Evolutionary conservation across 2,888 invertebrate genomes (phyloP).

Genomic region (Callosobruchus maculatus): DNA sequence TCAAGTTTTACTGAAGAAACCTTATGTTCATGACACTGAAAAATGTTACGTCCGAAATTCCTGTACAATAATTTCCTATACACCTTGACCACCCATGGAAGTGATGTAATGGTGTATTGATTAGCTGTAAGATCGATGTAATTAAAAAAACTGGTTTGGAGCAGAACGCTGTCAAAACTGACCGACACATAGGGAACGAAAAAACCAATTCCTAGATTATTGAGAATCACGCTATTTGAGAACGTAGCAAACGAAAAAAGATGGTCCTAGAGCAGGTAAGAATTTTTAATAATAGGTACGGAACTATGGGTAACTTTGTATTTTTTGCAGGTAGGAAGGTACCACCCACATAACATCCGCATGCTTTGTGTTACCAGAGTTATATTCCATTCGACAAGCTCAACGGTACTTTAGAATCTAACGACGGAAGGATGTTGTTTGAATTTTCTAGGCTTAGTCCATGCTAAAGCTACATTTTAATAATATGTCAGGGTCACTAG

Average conservation of each 20-base stretch:
- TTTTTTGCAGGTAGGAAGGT: neutral
- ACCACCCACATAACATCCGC: neutral
- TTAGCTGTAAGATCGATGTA: neutral
- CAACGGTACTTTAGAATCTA: no score
- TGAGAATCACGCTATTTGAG: neutral
- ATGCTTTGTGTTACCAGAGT: neutral
- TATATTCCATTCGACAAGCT: no score
- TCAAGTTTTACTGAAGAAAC: no score
- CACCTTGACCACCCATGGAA: neutral
- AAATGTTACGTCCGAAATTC: neutral
- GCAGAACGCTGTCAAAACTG: neutral
- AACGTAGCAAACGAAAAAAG: neutral
- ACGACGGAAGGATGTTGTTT: no score
- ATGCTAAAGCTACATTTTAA: no score
- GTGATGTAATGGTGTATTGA: neutral
- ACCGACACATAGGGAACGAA: neutral
- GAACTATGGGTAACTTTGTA: neutral
- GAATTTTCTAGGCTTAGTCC: no score
- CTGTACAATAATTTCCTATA: neutral
- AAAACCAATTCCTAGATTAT: neutral
- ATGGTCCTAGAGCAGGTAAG: neutral
- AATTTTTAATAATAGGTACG: neutral
- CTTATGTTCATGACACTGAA: neutral
- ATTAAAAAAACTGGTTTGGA: neutral
- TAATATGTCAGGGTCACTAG: no score